These are phyloP conservation scores for Cyanoramphus novaezelandiae DNA, from an alignment of 2,113 vertebrate genomes.

Conservation along the genomic window DNA sequence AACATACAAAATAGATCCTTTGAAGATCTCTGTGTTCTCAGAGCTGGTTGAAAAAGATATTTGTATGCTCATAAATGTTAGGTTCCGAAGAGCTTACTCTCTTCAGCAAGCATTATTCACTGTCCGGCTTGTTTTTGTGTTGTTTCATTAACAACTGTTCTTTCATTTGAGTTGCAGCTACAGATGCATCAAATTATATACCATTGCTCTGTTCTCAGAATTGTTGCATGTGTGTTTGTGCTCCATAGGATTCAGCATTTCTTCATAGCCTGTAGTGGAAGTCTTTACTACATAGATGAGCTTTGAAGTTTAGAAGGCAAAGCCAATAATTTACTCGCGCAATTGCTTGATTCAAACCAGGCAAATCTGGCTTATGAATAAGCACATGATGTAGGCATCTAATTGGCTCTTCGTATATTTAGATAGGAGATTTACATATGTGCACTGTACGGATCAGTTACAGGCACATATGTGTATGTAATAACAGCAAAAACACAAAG, in stretches of 20 bases:
- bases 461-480: not conserved
- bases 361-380: not conserved
- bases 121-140: not conserved
- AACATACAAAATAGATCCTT: not conserved
- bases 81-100: not conserved
- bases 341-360: conserved; percentile 7
- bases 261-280: not conserved
- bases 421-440: not conserved
- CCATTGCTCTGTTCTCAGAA: not conserved
- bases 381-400: not conserved
- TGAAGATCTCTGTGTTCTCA: not conserved
- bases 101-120: not conserved
- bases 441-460: not conserved
- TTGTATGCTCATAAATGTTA: not conserved
- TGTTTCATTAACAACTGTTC: not conserved
- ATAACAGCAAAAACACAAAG: not conserved
- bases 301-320: not conserved
- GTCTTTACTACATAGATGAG: not conserved
- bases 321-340: not conserved
- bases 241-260: not conserved
- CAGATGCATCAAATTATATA: conserved; percentile 27
- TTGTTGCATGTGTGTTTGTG: not conserved
- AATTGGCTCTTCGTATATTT: not conserved
- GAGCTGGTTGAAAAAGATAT: not conserved
- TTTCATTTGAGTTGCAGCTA: conserved; percentile 6